Evolutionary conservation across 2,113 vertebrate species (phyloP).

Genomic region (Menidia beryllina): DNA sequence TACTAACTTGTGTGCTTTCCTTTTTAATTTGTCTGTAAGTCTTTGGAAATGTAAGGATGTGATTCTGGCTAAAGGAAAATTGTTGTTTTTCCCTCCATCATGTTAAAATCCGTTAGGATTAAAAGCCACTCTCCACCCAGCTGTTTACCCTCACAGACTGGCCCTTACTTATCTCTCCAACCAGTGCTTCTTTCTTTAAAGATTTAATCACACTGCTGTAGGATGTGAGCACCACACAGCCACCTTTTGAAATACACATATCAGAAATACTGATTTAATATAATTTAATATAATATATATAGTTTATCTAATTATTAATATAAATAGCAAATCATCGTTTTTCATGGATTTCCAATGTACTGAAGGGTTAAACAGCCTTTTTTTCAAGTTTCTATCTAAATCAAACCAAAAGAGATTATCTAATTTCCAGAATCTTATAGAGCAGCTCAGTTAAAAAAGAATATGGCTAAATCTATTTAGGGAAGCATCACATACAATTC

Average conservation of each 20-base stretch:
- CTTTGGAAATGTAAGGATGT: conserved; percentile 35
- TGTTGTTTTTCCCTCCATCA: conserved; percentile 59
- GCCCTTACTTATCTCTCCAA: conserved; percentile 70
- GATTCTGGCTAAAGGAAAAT: conserved; percentile 15
- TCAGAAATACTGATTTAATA: conserved; percentile 4
- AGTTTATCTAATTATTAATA: not conserved
- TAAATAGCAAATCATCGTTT: not conserved
- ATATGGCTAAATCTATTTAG: not conserved
- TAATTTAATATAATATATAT: not conserved
- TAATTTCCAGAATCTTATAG: not conserved
- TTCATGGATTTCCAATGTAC: not conserved
- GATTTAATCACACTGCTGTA: conserved; percentile 65
- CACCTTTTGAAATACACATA: conserved; percentile 7
- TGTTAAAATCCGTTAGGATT: conserved; percentile 66
- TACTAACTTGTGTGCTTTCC: conserved; percentile 1
- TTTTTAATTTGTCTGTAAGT: conserved; percentile 27
- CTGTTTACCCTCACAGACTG: conserved; percentile 66
- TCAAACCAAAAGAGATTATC: too few relatives aligned
- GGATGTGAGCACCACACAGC: conserved; percentile 24
- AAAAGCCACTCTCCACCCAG: conserved; percentile 68
- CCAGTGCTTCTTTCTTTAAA: conserved; percentile 67
- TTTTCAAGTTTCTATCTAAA: too few relatives aligned
- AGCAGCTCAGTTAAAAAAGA: not conserved
- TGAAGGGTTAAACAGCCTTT: not conserved
- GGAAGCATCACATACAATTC: not conserved